Conservation (phyloP, 2,888 invertebrate genomes). For the Thyatira batis region DNA sequence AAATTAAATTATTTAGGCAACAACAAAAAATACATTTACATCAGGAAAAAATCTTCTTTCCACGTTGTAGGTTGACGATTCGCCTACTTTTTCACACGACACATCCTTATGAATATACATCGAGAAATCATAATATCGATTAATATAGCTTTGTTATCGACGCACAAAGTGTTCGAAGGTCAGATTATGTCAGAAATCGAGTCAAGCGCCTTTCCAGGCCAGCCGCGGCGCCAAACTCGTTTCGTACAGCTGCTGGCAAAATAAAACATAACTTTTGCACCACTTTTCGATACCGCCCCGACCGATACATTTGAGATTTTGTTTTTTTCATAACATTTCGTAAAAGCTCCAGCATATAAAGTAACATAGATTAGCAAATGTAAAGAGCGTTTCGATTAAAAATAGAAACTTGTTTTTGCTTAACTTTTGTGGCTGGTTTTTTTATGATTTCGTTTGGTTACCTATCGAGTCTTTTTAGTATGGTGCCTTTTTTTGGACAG, state of each 20-base stretch:
- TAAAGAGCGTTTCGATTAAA: neutral
- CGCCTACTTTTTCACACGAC: slow-evolving; percentile 2
- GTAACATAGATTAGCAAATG: neutral
- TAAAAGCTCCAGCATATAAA: neutral
- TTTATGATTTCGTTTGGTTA: neutral
- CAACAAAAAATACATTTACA: neutral
- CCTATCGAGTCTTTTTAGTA: neutral
- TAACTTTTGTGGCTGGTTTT: neutral
- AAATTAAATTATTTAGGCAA: too few relatives aligned
- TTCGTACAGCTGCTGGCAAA: slow-evolving; percentile 33
- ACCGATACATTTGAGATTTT: neutral
- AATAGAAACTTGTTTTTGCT: neutral
- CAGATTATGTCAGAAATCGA: slow-evolving; percentile 49
- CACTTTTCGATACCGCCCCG: slow-evolving; percentile 16
- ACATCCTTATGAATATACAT: slow-evolving; percentile 5
- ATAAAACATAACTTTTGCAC: slow-evolving; percentile 11
- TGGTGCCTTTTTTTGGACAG: neutral
- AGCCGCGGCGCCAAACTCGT: slow-evolving; percentile 36
- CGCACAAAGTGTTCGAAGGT: slow-evolving; percentile 36
- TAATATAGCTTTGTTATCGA: slow-evolving; percentile 16
- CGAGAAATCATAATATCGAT: slow-evolving; percentile 5
- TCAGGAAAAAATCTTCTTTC: neutral
- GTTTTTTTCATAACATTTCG: neutral
- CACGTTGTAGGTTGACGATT: neutral
- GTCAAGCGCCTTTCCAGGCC: slow-evolving; percentile 25